Evolutionary conservation across 2,888 invertebrate genomes (phyloP).

Genomic region (Carterocephalus palaemon): DNA sequence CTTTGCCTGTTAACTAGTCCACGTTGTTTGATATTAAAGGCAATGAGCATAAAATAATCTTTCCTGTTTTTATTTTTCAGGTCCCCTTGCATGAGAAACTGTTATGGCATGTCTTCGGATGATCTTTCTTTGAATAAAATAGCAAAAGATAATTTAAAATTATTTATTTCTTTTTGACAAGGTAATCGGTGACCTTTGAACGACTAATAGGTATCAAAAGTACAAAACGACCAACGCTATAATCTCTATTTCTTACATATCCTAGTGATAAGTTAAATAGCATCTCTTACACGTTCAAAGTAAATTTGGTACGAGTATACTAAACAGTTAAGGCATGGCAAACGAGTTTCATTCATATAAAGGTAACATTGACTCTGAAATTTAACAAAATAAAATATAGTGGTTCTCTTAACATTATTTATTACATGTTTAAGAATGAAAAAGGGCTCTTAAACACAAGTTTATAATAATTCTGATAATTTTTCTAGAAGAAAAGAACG

Average conservation of each 20-base stretch:
- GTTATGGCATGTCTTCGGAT: too few relatives aligned
- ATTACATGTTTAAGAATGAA: too few relatives aligned
- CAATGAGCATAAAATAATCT: too few relatives aligned
- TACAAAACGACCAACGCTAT: constrained; percentile 69
- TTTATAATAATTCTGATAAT: constrained; percentile 3
- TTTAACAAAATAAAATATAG: constrained; percentile 13
- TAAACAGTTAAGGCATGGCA: constrained; percentile 38
- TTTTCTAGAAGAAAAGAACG: constrained; percentile 11
- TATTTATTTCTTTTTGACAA: constrained; percentile 76
- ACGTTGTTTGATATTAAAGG: too few relatives aligned
- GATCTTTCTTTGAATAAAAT: constrained; percentile 34
- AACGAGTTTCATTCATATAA: constrained; percentile 35
- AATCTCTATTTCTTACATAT: constrained; percentile 65
- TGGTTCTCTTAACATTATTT: neutral
- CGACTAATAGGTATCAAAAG: constrained; percentile 74
- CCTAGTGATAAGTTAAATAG: constrained; percentile 67
- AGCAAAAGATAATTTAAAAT: constrained; percentile 50
- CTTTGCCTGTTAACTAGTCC: too few relatives aligned
- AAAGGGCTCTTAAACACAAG: constrained; percentile 6
- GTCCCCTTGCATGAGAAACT: too few relatives aligned
- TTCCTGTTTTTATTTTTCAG: too few relatives aligned
- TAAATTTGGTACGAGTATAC: constrained; percentile 60
- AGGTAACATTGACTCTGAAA: constrained; percentile 48
- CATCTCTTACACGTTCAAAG: constrained; percentile 55
- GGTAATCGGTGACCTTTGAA: constrained; percentile 76